Base-by-base conservation (phyloP, 2,113 vertebrate genomes). In the Chionodraco myersi region DNA sequence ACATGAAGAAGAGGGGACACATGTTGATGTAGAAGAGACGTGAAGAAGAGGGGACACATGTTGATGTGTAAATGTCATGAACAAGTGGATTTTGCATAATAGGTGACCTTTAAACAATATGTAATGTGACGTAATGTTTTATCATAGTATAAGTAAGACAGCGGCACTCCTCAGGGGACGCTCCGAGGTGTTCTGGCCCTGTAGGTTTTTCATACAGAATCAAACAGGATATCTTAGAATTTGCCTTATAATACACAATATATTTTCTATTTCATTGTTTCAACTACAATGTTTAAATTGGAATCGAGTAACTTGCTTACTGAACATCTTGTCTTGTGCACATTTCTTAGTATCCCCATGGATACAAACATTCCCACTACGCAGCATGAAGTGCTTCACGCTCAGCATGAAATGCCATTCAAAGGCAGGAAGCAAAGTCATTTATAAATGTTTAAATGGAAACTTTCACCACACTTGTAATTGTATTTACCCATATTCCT, bases 371-470 rank as follows among this genome's bases (percentile, higher is more conserved):
- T 51, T 59, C 51, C 30, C 57, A 44, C 21, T 45, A 18, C 78
- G 21, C 77, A 80, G 68, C 18, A 2, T 21, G 68, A 41, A 63
- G 30, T n/a, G 34, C 48, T 54, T 63, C 54, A 44, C 6, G 48
- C 34, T 3, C 75, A 66, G 47, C 74, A 16, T 8, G 67, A 73
- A 36, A 64, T 45, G 15, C 4, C 70, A 51, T 34, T 70, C 53
- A 65, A 65, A 48, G 4, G 15, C 41, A 30, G 2, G 5, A 6
- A 36, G 61, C 4, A 5, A 4, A 21, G 13, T 26, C 0, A 34
- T 75, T 59, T 44, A 48, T 26, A 34, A 34, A 16, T 26, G 8
- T 34, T 47, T 23, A 21, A 16, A 34, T 76, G 9, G n/a, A 16
- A 12, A 4, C n/a, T 30, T 56, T 61, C 0, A 6, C 16, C 4